Conservation (phyloP, 2,888 invertebrate species). For the Sinelater perroti region DNA sequence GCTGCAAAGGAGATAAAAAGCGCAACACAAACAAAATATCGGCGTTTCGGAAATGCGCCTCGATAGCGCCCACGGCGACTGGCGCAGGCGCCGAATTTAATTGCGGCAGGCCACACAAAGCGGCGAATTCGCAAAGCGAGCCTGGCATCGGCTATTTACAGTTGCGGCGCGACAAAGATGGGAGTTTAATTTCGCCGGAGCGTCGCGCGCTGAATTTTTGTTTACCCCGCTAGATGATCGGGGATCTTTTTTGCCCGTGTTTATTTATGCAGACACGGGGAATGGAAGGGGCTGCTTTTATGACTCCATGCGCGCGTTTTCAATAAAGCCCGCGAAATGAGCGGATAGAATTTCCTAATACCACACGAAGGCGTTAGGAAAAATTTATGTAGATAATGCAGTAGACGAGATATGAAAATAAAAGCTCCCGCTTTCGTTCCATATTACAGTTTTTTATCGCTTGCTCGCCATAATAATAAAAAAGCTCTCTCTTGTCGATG, state of each 20-base stretch:
- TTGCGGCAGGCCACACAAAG: slow-evolving; percentile 4
- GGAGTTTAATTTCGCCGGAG: slow-evolving; percentile 17
- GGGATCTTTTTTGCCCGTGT: not conserved
- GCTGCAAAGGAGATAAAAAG: not conserved
- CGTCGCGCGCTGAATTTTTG: slow-evolving; percentile 7
- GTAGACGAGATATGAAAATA: not conserved
- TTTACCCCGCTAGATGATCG: not conserved
- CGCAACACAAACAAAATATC: not conserved
- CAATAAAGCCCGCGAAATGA: slow-evolving; percentile 4
- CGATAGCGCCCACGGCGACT: too few relatives aligned
- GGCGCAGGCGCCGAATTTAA: slow-evolving; percentile 9
- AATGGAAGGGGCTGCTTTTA: slow-evolving; percentile 8
- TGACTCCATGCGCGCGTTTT: slow-evolving; percentile 1
- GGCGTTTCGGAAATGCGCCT: too few relatives aligned
- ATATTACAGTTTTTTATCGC: too few relatives aligned
- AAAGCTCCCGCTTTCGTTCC: too few relatives aligned
- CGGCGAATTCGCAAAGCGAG: slow-evolving; percentile 8
- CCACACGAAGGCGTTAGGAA: not conserved
- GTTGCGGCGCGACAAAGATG: slow-evolving; percentile 7
- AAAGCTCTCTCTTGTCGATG: too few relatives aligned
- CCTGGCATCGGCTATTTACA: too few relatives aligned
- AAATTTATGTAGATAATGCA: slow-evolving; percentile 8
- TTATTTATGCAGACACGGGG: slow-evolving; percentile 6
- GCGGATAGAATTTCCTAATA: slow-evolving; percentile 1
- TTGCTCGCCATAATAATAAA: too few relatives aligned